These are phyloP conservation scores for Balanococcus diminutus DNA, from an alignment of 2,888 invertebrate species.

Conservation along the genomic window DNA sequence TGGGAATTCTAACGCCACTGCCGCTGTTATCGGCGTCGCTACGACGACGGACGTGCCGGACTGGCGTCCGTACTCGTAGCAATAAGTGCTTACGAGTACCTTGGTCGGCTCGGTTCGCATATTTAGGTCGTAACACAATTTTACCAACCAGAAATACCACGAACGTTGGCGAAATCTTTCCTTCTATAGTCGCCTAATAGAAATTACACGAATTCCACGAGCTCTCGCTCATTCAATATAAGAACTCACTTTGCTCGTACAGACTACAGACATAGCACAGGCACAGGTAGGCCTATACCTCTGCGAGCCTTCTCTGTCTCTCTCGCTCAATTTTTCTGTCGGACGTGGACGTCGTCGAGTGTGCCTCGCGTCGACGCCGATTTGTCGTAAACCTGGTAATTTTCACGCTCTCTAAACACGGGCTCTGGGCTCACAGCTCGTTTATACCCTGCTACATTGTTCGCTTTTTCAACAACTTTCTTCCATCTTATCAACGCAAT, in stretches of 20 bases:
- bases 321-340: neutral
- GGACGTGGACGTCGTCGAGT: neutral
- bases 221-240: neutral
- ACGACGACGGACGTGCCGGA: neutral
- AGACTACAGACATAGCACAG: neutral
- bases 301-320: neutral
- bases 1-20: neutral
- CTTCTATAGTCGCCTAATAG: constrained; percentile 26
- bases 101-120: neutral
- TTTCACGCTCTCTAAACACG: constrained; percentile 33
- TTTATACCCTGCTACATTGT: neutral
- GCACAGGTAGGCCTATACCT: neutral
- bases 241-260: neutral
- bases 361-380: neutral
- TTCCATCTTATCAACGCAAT: neutral
- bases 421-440: neutral
- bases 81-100: no score
- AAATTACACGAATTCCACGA: constrained; percentile 29
- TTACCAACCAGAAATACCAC: constrained; percentile 36
- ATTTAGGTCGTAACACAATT: constrained; percentile 36
- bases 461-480: constrained; percentile 23
- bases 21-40: neutral
- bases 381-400: constrained; percentile 22
- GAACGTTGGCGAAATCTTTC: constrained; percentile 32
- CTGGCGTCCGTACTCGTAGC: neutral